Conservation (phyloP, 2,113 vertebrate species). For the Oxyruncus cristatus region DNA sequence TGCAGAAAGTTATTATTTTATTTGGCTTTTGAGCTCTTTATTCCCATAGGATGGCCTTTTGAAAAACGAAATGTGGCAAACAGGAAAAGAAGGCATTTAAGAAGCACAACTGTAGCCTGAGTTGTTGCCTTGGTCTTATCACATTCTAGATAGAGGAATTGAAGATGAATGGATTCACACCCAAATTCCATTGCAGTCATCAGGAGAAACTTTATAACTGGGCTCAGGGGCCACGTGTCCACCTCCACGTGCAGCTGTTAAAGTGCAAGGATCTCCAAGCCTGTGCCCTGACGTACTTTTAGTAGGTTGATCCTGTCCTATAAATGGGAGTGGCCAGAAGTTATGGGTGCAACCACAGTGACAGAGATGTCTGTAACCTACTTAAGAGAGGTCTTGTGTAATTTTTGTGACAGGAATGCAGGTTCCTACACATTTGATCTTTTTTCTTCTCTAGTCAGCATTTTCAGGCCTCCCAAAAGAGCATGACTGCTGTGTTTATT, state of each 20-base stretch:
- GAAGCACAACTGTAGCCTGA: not conserved
- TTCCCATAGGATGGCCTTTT: not conserved
- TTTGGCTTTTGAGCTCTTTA: not conserved
- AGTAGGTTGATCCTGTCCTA: not conserved
- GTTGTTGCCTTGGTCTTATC: conserved; percentile 5
- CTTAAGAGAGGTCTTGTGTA: not conserved
- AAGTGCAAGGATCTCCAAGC: not conserved
- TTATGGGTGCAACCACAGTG: not conserved
- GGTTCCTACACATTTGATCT: not conserved
- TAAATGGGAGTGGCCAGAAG: not conserved
- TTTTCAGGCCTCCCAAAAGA: not conserved
- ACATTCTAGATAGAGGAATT: not conserved
- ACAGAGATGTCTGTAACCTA: not conserved
- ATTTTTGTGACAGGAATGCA: not conserved
- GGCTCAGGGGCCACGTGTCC: not conserved
- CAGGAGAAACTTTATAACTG: conserved; percentile 15
- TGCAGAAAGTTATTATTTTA: not conserved
- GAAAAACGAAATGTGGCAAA: not conserved
- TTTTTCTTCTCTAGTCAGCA: not conserved
- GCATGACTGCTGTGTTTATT: rapidly evolving
- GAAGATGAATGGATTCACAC: conserved; percentile 4
- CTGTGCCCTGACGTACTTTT: not conserved
- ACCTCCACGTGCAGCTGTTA: not conserved
- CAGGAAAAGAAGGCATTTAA: not conserved
- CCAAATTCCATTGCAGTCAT: conserved; percentile 16